These are phyloP conservation scores for Corythoichthys haematopterus DNA, from an alignment of 2,113 vertebrate genomes.

Conservation along the genomic window DNA sequence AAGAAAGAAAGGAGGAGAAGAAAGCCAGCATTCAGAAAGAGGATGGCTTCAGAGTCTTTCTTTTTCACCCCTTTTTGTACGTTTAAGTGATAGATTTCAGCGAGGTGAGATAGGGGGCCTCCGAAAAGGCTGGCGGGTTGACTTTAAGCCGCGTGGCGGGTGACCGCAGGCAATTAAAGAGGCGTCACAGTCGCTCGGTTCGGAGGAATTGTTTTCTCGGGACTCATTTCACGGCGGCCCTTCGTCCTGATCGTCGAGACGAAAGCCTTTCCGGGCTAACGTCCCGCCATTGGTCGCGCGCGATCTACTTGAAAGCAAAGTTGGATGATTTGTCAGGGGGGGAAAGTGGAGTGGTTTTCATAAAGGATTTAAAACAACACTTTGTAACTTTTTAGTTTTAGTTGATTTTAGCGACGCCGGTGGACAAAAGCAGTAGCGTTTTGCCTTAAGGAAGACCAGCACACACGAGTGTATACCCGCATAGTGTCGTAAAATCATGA, in stretches of 20 bases:
- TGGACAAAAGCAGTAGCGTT: too few species aligned
- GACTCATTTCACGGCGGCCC: conserved; percentile 74
- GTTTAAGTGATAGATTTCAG: conserved; percentile 77
- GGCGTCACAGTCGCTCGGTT: conserved; percentile 59
- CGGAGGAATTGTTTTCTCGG: conserved; percentile 73
- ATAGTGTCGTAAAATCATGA: too few species aligned
- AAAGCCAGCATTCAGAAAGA: conserved; percentile 71
- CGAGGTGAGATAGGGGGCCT: conserved; percentile 71
- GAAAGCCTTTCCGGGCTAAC: conserved; percentile 60
- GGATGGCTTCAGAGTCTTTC: conserved; percentile 71
- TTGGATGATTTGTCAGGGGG: background rate
- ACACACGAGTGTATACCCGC: too few species aligned
- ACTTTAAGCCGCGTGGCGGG: conserved; percentile 66
- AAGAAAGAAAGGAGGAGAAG: conserved; percentile 67
- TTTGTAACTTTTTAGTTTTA: too few species aligned
- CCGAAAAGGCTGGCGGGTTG: conserved; percentile 58
- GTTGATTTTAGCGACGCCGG: too few species aligned
- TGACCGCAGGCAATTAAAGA: conserved; percentile 77
- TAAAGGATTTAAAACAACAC: too few species aligned
- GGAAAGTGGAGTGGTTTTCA: background rate
- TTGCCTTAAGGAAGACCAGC: too few species aligned
- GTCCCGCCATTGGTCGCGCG: conserved; percentile 75
- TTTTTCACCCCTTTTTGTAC: conserved; percentile 66
- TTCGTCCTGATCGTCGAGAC: conserved; percentile 46
- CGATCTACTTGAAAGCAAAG: conserved; percentile 53